phyloP scores from a whole-genome alignment of 2,797 vertebrate species.

The Fratercula arctica region DNA sequence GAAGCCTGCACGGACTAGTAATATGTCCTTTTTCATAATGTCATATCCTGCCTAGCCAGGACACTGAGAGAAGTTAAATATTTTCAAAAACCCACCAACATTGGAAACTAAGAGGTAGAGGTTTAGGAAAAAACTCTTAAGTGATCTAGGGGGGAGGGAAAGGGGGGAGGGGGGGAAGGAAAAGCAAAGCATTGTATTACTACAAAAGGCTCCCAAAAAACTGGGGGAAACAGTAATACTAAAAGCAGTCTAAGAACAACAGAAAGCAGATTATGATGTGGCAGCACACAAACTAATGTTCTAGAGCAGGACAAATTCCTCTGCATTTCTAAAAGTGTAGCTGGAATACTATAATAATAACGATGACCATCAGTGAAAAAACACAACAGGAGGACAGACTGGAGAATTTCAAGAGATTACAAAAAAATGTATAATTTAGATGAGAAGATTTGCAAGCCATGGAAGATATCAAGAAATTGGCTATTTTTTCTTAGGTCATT shows the following conservation, averaged over 20 bases:
- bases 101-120: conserved; percentile 60
- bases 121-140: neutral
- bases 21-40: neutral
- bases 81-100: conserved; percentile 40
- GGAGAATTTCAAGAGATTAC: neutral
- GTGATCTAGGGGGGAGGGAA: neutral
- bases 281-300: conserved; percentile 1
- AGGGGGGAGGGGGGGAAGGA: too few species aligned
- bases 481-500: neutral
- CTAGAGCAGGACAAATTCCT: neutral
- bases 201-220: neutral
- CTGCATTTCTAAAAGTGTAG: neutral
- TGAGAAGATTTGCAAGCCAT: neutral
- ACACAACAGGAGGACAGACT: neutral
- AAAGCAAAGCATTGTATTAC: neutral
- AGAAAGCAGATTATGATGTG: conserved; percentile 6
- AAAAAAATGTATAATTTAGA: neutral
- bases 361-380: neutral
- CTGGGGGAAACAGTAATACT: neutral
- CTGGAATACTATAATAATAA: neutral
- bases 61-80: conserved; percentile 8
- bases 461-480: neutral
- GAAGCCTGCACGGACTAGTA: neutral
- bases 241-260: neutral
- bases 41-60: neutral